Conservation (phyloP, 2,888 invertebrate genomes). For the Biston betularia region DNA sequence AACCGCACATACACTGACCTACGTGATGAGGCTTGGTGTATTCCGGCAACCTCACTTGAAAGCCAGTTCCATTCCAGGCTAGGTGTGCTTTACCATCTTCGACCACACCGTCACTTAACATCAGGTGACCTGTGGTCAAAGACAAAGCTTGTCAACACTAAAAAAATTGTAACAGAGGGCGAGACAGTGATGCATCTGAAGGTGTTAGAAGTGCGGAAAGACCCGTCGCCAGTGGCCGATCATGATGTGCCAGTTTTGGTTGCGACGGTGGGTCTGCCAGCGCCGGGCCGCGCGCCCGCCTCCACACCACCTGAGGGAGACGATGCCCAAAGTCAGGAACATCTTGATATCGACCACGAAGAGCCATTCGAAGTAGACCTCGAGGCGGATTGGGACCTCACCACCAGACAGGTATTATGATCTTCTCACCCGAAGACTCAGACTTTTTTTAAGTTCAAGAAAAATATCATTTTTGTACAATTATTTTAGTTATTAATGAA, state of each 20-base stretch:
- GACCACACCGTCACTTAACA: too few species aligned
- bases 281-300: conserved; percentile 70
- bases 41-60: too few species aligned
- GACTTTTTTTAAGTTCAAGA: too few species aligned
- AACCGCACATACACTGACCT: too few species aligned
- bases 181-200: conserved; percentile 96
- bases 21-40: too few species aligned
- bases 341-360: conserved; percentile 86
- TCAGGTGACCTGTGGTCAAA: too few species aligned
- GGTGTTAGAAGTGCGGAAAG: conserved; percentile 92
- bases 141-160: too few species aligned
- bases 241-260: conserved; percentile 96
- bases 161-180: conserved; percentile 87
- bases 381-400: conserved; percentile 95
- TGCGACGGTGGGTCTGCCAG: conserved; percentile 75
- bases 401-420: conserved; percentile 92
- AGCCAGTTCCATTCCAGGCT: too few species aligned
- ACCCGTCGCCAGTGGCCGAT: conserved; percentile 93
- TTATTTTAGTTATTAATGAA: too few species aligned
- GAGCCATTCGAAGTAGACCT: conserved; percentile 78
- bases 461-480: too few species aligned
- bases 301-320: conserved; percentile 54
- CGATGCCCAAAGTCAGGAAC: conserved; percentile 62
- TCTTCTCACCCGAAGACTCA: too few species aligned
- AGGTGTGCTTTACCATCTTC: too few species aligned